Conservation (phyloP, 2,113 vertebrate genomes). For the Melanotaenia duboulayi region DNA sequence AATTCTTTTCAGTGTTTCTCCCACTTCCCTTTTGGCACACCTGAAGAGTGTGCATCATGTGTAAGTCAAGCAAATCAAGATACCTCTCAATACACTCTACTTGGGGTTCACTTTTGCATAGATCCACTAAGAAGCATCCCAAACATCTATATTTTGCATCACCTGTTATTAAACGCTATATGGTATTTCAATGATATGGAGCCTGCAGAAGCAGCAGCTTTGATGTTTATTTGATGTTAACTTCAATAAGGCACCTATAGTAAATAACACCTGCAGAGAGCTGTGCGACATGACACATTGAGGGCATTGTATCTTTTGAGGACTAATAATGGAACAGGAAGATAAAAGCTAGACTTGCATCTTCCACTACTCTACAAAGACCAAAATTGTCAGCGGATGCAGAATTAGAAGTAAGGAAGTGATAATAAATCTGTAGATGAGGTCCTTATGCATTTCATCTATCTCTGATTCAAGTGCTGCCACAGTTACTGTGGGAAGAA, state of each 20-base stretch:
- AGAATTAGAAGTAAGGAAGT: conserved; percentile 2
- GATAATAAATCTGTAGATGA: conserved; percentile 9
- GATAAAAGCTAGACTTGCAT: conserved; percentile 21
- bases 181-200: not conserved
- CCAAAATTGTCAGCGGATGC: not conserved
- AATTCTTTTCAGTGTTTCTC: not conserved
- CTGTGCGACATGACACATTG: conserved; percentile 32
- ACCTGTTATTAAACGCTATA: not conserved
- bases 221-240: conserved; percentile 47
- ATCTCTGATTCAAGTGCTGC: conserved; percentile 25
- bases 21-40: not conserved
- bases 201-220: not conserved
- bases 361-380: not conserved
- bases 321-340: conserved; percentile 36
- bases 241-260: conserved; percentile 21
- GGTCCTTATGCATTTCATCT: conserved; percentile 20
- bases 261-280: conserved; percentile 28
- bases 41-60: not conserved
- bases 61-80: not conserved
- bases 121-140: not conserved
- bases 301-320: conserved; percentile 16
- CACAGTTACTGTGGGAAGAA: conserved; percentile 48
- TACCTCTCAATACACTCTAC: not conserved
- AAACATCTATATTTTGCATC: not conserved
- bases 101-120: not conserved